A percentile compares a stretch with the other conserved stretches of the same genome.
Conservation (phyloP, 2,113 vertebrate genomes). For the Forbesichthys agassizii region DNA sequence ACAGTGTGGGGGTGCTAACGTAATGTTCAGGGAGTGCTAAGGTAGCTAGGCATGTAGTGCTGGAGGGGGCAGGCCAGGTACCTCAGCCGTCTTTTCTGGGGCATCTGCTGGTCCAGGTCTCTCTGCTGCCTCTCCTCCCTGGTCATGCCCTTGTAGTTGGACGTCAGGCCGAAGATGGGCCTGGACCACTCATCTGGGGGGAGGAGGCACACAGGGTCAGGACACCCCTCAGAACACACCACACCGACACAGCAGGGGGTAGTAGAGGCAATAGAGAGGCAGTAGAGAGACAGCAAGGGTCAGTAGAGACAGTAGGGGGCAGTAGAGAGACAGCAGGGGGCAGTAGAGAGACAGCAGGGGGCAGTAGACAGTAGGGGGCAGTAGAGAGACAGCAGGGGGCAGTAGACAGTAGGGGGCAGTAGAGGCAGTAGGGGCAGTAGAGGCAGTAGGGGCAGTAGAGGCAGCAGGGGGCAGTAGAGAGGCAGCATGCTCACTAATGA, state of each 20-base stretch:
- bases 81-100: conserved; percentile 88
- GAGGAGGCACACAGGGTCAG: not conserved
- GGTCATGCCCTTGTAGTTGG: conserved; percentile 98
- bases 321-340: not conserved
- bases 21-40: too few species aligned
- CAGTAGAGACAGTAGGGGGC: not conserved
- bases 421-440: not conserved
- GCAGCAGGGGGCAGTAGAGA: not conserved
- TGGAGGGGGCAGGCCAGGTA: conserved; percentile 42
- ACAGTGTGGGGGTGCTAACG: too few species aligned
- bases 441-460: not conserved
- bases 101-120: conserved; percentile 96
- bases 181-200: conserved; percentile 94
- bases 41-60: too few species aligned
- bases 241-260: too few species aligned
- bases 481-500: conserved; percentile 87
- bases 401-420: not conserved
- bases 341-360: not conserved
- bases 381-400: not conserved
- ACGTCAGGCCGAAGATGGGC: conserved; percentile 96
- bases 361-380: not conserved
- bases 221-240: too few species aligned
- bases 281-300: too few species aligned
- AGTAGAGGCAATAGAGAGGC: too few species aligned
- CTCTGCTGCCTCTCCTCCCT: conserved; percentile 96